These are phyloP conservation scores for Aurelia aurita complex sp. Pacific DNA, from an alignment of 30 jellyfish, hydroid and myxozoan genomes.

Conservation along the genomic window DNA sequence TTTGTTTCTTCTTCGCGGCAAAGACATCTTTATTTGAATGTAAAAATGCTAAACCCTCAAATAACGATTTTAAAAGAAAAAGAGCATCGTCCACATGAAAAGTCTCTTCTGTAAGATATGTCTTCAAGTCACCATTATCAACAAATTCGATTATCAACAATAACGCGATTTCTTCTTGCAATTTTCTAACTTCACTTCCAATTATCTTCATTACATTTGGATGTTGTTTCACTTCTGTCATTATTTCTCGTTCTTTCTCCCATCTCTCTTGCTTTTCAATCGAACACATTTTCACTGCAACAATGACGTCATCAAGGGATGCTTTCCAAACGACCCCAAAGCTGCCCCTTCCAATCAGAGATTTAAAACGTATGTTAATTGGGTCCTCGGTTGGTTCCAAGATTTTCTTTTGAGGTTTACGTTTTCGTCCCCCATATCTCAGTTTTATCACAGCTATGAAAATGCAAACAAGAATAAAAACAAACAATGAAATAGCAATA, in stretches of 20 bases:
- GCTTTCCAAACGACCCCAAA: constrained; percentile 76
- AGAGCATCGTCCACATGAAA: constrained; percentile 40
- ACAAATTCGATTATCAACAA: constrained; percentile 28
- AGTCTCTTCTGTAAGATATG: constrained; percentile 40
- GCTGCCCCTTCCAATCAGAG: constrained; percentile 56
- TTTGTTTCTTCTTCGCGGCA: constrained; percentile 24
- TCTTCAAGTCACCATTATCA: constrained; percentile 38
- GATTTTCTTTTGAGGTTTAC: neutral
- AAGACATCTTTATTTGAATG: constrained; percentile 32
- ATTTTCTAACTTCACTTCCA: constrained; percentile 45
- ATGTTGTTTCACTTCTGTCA: constrained; percentile 16
- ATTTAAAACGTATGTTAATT: constrained; percentile 35
- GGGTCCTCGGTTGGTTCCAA: constrained; percentile 27
- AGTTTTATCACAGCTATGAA: constrained; percentile 1
- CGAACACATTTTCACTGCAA: constrained; percentile 67
- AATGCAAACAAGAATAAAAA: constrained; percentile 33
- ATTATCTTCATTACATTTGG: constrained; percentile 36
- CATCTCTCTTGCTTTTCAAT: constrained; percentile 49
- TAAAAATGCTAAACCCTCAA: constrained; percentile 48
- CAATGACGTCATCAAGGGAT: constrained; percentile 22
- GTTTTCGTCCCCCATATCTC: constrained; percentile 29
- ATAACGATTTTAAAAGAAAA: constrained; percentile 24
- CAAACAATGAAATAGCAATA: constrained; percentile 45
- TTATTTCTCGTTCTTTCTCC: constrained; percentile 45
- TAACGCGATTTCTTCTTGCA: constrained; percentile 49